A percentile compares a stretch with the other conserved stretches of the same genome.
Conservation (phyloP, 1,140 invertebrate genomes). For the Drosophila pseudoobscura region DNA sequence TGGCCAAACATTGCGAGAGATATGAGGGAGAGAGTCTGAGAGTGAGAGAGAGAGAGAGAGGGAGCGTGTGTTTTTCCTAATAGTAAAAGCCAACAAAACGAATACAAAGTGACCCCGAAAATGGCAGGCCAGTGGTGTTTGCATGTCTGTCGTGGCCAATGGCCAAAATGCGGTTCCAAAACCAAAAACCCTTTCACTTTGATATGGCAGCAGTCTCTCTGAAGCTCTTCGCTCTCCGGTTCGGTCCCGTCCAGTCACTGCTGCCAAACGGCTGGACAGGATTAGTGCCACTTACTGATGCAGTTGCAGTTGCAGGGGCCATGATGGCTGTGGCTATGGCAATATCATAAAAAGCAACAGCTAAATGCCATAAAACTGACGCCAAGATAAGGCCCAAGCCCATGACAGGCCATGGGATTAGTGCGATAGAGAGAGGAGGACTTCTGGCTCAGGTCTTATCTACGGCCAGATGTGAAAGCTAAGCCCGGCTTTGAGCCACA, state of each 20-base stretch:
- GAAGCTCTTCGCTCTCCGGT: no score
- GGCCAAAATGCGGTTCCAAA: conserved; percentile 57
- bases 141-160: conserved; percentile 31
- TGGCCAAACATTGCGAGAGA: conserved; percentile 42
- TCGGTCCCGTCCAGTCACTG: conserved; percentile 42
- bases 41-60: neutral
- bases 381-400: conserved; percentile 33
- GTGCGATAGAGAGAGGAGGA: conserved; percentile 24
- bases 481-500: conserved; percentile 18
- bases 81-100: conserved; percentile 64
- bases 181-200: conserved; percentile 71
- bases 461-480: conserved; percentile 65
- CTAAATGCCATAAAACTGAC: conserved; percentile 71
- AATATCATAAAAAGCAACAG: conserved; percentile 68
- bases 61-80: conserved; percentile 20
- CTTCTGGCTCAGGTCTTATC: conserved; percentile 33
- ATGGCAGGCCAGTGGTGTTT: conserved; percentile 21
- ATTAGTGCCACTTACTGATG: conserved; percentile 68
- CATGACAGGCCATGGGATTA: conserved; percentile 37
- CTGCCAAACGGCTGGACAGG: conserved; percentile 72
- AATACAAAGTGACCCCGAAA: conserved; percentile 66
- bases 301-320: conserved; percentile 15
- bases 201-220: conserved; percentile 50
- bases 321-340: conserved; percentile 2
- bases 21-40: neutral